Evolutionary conservation across 2,113 vertebrate species (phyloP).

Genomic region (Paraplagusia blochii): DNA sequence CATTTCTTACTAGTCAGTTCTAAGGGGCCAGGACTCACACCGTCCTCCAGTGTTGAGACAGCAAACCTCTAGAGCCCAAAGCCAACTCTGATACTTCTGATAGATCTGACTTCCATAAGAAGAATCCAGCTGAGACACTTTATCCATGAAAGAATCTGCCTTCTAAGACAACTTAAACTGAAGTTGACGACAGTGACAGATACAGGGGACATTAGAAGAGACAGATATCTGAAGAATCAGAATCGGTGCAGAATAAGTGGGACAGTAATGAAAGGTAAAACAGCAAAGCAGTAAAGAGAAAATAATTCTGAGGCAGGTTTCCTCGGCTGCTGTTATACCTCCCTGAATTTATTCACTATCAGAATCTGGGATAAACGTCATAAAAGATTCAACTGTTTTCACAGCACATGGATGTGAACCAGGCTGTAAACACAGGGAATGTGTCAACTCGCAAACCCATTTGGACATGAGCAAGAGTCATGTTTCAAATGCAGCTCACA

Average conservation of each 20-base stretch:
- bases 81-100: background rate
- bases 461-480: too few species aligned
- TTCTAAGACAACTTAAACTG: constrained; percentile 11
- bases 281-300: background rate
- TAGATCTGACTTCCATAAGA: constrained; percentile 24
- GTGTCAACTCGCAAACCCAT: too few species aligned
- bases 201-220: constrained; percentile 8
- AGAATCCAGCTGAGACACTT: constrained; percentile 6
- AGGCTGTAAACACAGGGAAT: too few species aligned
- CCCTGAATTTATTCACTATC: background rate
- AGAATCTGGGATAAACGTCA: background rate
- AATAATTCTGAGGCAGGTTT: background rate
- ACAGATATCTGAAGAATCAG: constrained; percentile 16
- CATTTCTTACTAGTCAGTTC: background rate
- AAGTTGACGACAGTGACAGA: constrained; percentile 15
- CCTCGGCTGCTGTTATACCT: background rate
- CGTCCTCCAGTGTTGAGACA: background rate
- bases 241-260: constrained; percentile 6
- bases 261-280: background rate
- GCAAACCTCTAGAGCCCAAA: constrained; percentile 2
- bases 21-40: background rate
- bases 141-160: constrained; percentile 16
- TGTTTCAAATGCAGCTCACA: too few species aligned
- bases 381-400: background rate
- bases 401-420: too few species aligned